Conservation (phyloP, 2,888 invertebrate genomes). For the Agonopterix arenella region DNA sequence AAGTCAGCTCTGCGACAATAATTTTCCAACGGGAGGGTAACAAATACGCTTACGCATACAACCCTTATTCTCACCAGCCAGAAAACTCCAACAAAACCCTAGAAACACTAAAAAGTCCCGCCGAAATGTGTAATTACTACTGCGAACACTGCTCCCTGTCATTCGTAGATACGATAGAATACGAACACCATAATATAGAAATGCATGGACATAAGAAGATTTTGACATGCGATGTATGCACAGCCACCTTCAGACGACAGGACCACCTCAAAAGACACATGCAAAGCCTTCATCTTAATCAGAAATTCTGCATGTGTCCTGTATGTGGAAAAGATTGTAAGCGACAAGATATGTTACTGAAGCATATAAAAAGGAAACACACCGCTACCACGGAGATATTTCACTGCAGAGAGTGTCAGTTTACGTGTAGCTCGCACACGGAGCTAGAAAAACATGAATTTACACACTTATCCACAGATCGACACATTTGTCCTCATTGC, state of each 20-base stretch:
- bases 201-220: slow-evolving; percentile 29
- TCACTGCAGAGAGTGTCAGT: slow-evolving; percentile 32
- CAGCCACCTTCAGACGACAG: slow-evolving; percentile 31
- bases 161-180: slow-evolving; percentile 27
- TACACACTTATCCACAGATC: slow-evolving; percentile 11
- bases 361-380: slow-evolving; percentile 38
- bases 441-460: slow-evolving; percentile 33
- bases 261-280: slow-evolving; percentile 47
- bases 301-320: slow-evolving; percentile 30
- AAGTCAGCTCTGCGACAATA: no score
- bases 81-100: neutral
- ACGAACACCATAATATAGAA: slow-evolving; percentile 34
- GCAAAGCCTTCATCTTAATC: slow-evolving; percentile 29
- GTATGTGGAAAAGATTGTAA: slow-evolving; percentile 34
- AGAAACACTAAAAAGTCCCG: neutral
- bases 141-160: slow-evolving; percentile 33
- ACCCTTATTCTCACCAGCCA: neutral
- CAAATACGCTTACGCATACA: neutral
- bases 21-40: neutral
- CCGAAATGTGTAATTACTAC: slow-evolving; percentile 5
- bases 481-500: slow-evolving; percentile 39
- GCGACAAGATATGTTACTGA: slow-evolving; percentile 27
- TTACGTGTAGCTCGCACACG: slow-evolving; percentile 19
- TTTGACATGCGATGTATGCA: slow-evolving; percentile 29
- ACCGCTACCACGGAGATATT: slow-evolving; percentile 21